These are phyloP conservation scores for Drosophila virilis DNA, from an alignment of 1,140 invertebrate genomes.

Conservation along the genomic window DNA sequence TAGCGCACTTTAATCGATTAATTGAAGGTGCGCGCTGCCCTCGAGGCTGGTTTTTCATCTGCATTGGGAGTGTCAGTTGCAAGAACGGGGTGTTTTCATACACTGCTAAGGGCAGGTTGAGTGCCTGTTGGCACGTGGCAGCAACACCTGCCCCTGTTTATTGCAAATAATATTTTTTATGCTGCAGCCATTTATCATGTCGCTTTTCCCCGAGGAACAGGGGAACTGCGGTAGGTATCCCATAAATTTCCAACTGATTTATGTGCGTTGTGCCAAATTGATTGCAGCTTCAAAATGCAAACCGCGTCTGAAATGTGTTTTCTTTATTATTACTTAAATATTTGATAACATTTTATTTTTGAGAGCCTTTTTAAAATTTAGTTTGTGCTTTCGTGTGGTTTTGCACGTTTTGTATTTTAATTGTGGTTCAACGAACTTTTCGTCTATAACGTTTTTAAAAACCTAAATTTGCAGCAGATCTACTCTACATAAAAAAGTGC, in stretches of 20 bases:
- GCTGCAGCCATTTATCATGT: slow-evolving; percentile 66
- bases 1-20: slow-evolving; percentile 58
- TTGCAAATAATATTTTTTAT: slow-evolving; percentile 19
- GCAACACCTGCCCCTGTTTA: slow-evolving; percentile 53
- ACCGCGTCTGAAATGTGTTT: slow-evolving; percentile 19
- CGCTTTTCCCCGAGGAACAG: slow-evolving; percentile 8
- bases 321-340: slow-evolving; percentile 45
- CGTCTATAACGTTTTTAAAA: too few species aligned
- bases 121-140: slow-evolving; percentile 57
- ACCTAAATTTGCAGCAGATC: too few species aligned
- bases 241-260: slow-evolving; percentile 62
- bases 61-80: slow-evolving; percentile 53
- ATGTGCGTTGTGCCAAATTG: slow-evolving; percentile 56
- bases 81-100: neutral
- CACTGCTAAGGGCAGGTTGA: slow-evolving; percentile 17
- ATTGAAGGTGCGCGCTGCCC: slow-evolving; percentile 8
- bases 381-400: slow-evolving; percentile 7
- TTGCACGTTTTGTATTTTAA: neutral
- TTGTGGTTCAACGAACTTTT: slow-evolving; percentile 13
- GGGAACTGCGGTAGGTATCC: neutral
- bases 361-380: slow-evolving; percentile 32
- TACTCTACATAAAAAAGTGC: too few species aligned
- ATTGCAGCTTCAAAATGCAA: slow-evolving; percentile 54
- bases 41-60: slow-evolving; percentile 47
- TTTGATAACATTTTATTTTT: slow-evolving; percentile 44